Percentiles rank a stretch among this genome's conserved stretches.
These are phyloP conservation scores for Trachurus trachurus DNA, from an alignment of 2,797 vertebrate species.

Conservation along the genomic window DNA sequence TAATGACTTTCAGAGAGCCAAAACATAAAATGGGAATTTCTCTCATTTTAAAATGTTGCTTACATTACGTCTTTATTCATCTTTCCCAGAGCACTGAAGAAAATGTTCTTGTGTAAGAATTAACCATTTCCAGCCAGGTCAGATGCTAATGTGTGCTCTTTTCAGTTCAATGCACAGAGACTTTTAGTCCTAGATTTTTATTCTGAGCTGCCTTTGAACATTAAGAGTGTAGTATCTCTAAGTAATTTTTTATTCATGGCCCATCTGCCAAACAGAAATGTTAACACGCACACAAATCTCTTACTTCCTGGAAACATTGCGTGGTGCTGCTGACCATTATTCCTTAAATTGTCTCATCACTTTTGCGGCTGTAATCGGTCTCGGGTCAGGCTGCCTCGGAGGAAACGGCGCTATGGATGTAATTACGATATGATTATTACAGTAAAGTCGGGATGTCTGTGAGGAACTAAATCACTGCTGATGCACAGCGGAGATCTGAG, in stretches of 20 bases:
- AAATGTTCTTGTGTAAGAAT: conserved; percentile 23
- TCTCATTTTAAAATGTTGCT: background rate
- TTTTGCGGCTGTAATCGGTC: conserved; percentile 29
- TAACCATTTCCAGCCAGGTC: background rate
- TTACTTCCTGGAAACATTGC: conserved; percentile 28
- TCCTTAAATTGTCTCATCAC: conserved; percentile 28
- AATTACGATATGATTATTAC: conserved; percentile 65
- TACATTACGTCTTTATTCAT: conserved; percentile 4
- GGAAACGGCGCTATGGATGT: conserved; percentile 40
- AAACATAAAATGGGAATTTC: background rate
- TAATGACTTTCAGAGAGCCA: background rate
- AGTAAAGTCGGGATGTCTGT: conserved; percentile 53
- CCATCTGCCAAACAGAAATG: conserved; percentile 9
- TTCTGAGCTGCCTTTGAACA: background rate
- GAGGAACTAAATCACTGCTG: conserved; percentile 41
- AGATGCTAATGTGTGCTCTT: conserved; percentile 1
- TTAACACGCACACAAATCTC: background rate
- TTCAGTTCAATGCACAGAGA: background rate
- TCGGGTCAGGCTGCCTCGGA: conserved; percentile 22
- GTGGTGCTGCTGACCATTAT: conserved; percentile 7
- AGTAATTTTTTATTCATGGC: conserved; percentile 8
- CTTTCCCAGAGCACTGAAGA: conserved; percentile 6
- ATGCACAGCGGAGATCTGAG: conserved; percentile 51
- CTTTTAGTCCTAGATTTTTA: background rate
- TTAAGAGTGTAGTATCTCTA: background rate